phyloP scores from a whole-genome alignment of 1,140 invertebrate genomes.

The Ceratosolen fusciceps region DNA sequence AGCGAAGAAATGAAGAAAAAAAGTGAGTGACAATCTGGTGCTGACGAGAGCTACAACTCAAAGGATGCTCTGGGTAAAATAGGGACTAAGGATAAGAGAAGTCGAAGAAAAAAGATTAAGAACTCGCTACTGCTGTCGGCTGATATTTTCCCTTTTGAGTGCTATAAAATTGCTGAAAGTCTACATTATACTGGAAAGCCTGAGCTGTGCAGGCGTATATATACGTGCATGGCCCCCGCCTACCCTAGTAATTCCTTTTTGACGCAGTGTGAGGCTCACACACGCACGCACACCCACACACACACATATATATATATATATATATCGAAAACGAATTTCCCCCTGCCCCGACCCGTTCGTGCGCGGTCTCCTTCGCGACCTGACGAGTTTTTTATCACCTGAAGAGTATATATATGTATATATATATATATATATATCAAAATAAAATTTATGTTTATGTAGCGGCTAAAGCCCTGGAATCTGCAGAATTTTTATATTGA shows the following conservation, averaged over 20 bases:
- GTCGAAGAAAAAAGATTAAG: conserved; percentile 32
- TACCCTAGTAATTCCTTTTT: not conserved
- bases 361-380: not conserved
- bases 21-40: conserved; percentile 38
- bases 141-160: conserved; percentile 35
- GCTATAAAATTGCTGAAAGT: conserved; percentile 30
- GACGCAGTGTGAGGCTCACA: not conserved
- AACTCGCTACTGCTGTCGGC: conserved; percentile 2
- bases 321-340: not conserved
- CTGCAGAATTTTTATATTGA: too few relatives aligned
- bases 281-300: too few relatives aligned
- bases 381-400: not conserved
- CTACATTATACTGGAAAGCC: not conserved
- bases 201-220: not conserved
- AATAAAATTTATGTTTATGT: too few relatives aligned
- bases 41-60: conserved; percentile 6
- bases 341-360: too few relatives aligned
- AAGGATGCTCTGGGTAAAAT: conserved; percentile 5
- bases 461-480: too few relatives aligned
- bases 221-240: not conserved
- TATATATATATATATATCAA: too few relatives aligned
- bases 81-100: not conserved
- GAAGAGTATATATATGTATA: too few relatives aligned
- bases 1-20: not conserved
- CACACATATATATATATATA: too few relatives aligned